These are phyloP conservation scores for Phataginus tricuspis DNA, from an alignment of 2,797 vertebrate genomes.

Conservation along the genomic window DNA sequence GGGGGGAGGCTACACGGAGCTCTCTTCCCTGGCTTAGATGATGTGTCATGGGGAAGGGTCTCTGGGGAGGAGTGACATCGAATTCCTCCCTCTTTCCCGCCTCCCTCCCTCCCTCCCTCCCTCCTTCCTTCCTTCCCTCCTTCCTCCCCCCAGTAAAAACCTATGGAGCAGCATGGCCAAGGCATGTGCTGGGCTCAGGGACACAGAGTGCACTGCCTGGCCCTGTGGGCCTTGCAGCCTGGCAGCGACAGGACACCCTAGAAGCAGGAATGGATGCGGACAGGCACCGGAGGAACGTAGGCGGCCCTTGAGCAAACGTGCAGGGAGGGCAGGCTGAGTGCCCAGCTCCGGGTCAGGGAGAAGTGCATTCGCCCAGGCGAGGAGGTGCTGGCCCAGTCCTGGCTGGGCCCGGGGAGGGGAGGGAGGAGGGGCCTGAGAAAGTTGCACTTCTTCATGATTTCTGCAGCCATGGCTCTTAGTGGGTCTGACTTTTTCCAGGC, in stretches of 20 bases:
- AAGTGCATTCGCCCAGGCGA: too few relatives aligned
- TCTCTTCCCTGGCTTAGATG: neutral
- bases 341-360: too few relatives aligned
- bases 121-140: rapidly evolving
- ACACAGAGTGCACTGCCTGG: rapidly evolving
- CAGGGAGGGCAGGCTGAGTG: too few relatives aligned
- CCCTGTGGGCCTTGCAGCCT: rapidly evolving
- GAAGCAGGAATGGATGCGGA: neutral
- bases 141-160: rapidly evolving
- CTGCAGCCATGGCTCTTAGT: neutral
- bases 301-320: too few relatives aligned
- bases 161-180: rapidly evolving
- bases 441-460: neutral
- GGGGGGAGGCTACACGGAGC: neutral
- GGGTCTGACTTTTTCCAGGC: neutral
- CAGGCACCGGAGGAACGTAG: too few relatives aligned
- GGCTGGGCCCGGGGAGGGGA: too few relatives aligned
- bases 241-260: neutral
- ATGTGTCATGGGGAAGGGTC: neutral
- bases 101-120: rapidly evolving
- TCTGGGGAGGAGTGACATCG: neutral
- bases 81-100: neutral
- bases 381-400: too few relatives aligned
- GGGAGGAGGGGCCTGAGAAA: neutral
- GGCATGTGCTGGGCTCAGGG: neutral